Percentiles rank a stretch among this genome's conserved stretches.
These are phyloP conservation scores for Dicyrtomina minuta DNA, from an alignment of 2,888 invertebrate genomes.

Conservation along the genomic window DNA sequence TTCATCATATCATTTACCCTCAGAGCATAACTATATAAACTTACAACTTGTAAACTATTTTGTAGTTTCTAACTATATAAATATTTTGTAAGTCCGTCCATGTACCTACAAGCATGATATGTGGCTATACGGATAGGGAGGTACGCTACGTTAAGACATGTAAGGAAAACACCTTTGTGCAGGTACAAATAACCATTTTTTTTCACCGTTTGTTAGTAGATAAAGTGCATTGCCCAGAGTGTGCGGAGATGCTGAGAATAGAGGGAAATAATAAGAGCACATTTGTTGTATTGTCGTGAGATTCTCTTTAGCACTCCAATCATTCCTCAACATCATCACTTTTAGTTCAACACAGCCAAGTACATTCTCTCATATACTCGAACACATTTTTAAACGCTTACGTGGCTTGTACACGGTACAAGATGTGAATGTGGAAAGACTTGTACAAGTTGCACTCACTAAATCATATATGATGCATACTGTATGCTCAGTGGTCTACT, in stretches of 20 bases:
- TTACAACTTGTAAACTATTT: no score
- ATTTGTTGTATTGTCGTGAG: slow-evolving; percentile 14
- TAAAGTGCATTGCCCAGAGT: slow-evolving; percentile 24
- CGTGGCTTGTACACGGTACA: background rate
- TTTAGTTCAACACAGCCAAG: no score
- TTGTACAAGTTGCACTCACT: no score
- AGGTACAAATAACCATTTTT: no score
- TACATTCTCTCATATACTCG: background rate
- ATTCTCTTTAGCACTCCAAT: slow-evolving; percentile 3
- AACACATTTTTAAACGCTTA: background rate
- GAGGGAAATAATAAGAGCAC: slow-evolving; percentile 16
- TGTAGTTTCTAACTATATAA: no score
- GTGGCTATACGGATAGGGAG: no score
- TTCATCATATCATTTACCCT: no score
- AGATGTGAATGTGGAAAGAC: background rate
- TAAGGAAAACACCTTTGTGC: background rate
- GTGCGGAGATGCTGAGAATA: background rate
- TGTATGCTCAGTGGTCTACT: no score
- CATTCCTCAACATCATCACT: background rate
- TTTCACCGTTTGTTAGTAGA: background rate
- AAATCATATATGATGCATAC: no score
- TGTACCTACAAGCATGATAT: no score
- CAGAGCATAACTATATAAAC: no score
- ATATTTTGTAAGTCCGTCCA: no score
- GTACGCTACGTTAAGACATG: background rate